Evolutionary conservation across 1,140 invertebrate genomes (phyloP).

Genomic region (Aphelenchoides besseyi): DNA sequence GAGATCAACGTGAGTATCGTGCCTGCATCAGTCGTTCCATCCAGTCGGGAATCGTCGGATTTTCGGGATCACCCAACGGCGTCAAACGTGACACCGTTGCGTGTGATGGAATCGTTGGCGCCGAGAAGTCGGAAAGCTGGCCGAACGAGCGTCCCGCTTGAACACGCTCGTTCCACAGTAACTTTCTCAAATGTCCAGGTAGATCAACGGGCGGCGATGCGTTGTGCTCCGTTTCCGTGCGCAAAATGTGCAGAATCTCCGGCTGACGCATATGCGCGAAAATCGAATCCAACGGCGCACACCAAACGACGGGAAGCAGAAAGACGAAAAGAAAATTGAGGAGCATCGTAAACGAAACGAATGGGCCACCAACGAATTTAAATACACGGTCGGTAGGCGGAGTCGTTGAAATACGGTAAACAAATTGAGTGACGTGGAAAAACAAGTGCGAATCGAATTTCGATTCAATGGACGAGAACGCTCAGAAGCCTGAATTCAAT

Average conservation of each 20-base stretch:
- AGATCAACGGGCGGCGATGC: neutral
- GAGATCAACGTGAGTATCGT: no score
- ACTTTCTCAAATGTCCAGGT: neutral
- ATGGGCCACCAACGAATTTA: neutral
- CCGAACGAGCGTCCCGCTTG: neutral
- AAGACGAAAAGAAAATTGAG: neutral
- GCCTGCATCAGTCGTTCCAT: no score
- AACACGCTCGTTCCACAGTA: neutral
- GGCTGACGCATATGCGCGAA: neutral
- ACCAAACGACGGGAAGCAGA: neutral
- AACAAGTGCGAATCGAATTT: no score
- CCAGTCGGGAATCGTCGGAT: neutral
- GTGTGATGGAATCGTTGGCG: neutral
- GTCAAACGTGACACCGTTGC: neutral
- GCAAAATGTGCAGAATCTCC: neutral
- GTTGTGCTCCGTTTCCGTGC: neutral
- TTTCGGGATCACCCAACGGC: neutral
- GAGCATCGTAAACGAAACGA: constrained; percentile 1
- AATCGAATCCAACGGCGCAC: neutral
- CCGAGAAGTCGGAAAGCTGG: neutral
- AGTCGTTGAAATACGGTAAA: neutral
- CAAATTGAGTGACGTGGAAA: no score
- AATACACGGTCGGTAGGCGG: no score
- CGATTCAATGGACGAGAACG: no score
- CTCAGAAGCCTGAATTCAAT: no score